Evolutionary conservation across 2,113 vertebrate genomes (phyloP).

Genomic region (Suncus etruscus): DNA sequence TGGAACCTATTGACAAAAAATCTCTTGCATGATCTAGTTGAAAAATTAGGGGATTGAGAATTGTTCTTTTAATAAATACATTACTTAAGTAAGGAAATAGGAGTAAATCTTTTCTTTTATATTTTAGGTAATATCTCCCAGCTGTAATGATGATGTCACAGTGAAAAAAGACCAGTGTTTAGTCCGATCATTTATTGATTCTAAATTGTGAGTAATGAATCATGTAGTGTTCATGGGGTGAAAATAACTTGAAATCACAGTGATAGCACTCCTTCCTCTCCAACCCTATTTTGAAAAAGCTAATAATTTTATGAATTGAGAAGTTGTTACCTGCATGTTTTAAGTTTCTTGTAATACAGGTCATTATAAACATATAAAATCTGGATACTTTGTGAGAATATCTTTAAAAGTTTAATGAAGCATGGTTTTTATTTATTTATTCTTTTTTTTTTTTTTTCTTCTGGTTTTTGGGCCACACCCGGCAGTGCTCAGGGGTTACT

Average conservation of each 20-base stretch:
- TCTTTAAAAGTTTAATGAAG: neutral
- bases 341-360: conserved; percentile 7
- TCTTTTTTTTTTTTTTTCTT: no score
- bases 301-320: conserved; percentile 38
- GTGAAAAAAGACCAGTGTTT: conserved; percentile 99
- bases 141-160: conserved; percentile 95
- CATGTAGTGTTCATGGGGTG: neutral
- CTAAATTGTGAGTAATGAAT: conserved; percentile 95
- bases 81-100: conserved; percentile 50
- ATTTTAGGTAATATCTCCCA: conserved; percentile 95
- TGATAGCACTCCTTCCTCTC: neutral
- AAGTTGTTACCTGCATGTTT: conserved; percentile 7
- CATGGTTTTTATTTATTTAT: conserved; percentile 1
- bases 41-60: conserved; percentile 9
- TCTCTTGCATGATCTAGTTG: neutral
- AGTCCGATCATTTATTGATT: conserved; percentile 96
- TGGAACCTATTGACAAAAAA: neutral
- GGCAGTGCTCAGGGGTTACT: no score
- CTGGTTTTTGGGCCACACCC: no score
- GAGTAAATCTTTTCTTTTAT: conserved; percentile 68
- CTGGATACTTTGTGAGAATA: neutral
- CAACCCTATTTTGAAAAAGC: conserved; percentile 48
- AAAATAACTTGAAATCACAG: conserved; percentile 4
- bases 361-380: conserved; percentile 58
- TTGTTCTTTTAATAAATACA: conserved; percentile 15